Base-by-base conservation (phyloP, 2,888 invertebrate genomes). In the Mesorhabditis spiculigera region DNA sequence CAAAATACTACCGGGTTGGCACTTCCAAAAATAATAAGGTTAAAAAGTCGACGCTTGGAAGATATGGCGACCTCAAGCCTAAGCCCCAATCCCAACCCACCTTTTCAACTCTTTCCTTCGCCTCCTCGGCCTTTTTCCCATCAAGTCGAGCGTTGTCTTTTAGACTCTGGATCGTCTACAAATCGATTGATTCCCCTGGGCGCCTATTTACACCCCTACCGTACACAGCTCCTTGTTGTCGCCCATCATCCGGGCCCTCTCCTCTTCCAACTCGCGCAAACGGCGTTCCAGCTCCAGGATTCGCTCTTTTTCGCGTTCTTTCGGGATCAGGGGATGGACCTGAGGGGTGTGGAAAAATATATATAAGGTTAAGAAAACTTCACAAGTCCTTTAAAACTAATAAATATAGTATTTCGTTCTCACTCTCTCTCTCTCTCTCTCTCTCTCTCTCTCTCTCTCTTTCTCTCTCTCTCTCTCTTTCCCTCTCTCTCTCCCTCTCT, bases 241-340 rank as follows among this genome's bases (percentile, higher is more conserved):
- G 63, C 66, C 43, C 43, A 62, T 63, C 68, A 65, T 66, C 5
- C 50, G 6, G n/a, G 65, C 43, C 41, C 66, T 61, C 13, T 74
- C 70, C 45, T 68, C 72, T 62, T 81, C 73, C 66, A 77, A 69
- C 66, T 67, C 50, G 8, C 61, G 61, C 43, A 75, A 69, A 65
- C 71, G 68, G 43, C 64, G 63, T 45, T 69, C 71, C 41, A 81
- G 68, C 45, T 76, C 75, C 28, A 66, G 68, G 28, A 82, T 73
- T 42, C 68, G 65, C 58, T 72, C 66, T 43, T 71, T 73, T 44
- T 80, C 77, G 41, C 73, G 28, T 45, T 71, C 74, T 58, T 65
- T 6, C n/a, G 44, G 66, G 10, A 65, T 65, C 41, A 65, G n/a
- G 58, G 58, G 58, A 50, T 65, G 66, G 6, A 4, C 41, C 66